Evolutionary conservation across 2,797 vertebrate species (phyloP).

Genomic region (Aplochiton taeniatus): DNA sequence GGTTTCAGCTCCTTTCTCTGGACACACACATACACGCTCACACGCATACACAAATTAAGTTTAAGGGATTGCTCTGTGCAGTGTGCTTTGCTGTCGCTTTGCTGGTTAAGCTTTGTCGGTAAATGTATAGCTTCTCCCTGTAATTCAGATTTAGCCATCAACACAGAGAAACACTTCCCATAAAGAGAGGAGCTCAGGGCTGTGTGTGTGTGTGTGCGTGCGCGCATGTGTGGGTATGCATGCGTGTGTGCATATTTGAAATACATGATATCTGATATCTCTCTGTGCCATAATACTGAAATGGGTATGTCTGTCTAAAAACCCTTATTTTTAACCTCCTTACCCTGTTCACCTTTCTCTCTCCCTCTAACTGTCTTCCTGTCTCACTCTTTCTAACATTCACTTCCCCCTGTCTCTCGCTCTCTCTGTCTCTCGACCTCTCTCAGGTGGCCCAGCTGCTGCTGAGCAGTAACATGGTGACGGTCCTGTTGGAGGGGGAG

Average conservation of each 20-base stretch:
- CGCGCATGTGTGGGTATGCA: neutral
- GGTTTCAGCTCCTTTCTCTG: constrained; percentile 12
- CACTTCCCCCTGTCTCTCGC: constrained; percentile 2
- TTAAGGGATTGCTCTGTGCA: constrained; percentile 30
- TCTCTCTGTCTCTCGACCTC: neutral
- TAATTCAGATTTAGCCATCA: constrained; percentile 33
- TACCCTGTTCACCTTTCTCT: constrained; percentile 3
- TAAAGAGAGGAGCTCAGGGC: constrained; percentile 4
- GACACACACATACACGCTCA: constrained; percentile 6
- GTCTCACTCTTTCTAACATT: neutral
- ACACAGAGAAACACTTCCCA: neutral
- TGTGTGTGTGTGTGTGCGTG: constrained; percentile 16
- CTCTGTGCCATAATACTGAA: too few species aligned
- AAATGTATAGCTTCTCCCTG: constrained; percentile 34
- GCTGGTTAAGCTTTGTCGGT: constrained; percentile 36
- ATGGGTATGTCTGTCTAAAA: neutral
- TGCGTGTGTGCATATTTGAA: too few species aligned
- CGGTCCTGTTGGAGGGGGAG: constrained; percentile 84
- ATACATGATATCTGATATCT: too few species aligned
- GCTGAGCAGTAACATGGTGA: constrained; percentile 89
- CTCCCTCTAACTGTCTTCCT: constrained; percentile 1
- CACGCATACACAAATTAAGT: constrained; percentile 12
- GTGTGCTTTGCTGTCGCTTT: constrained; percentile 41
- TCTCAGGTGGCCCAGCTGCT: constrained; percentile 87
- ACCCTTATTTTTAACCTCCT: constrained; percentile 38